Conservation (phyloP, 2,888 invertebrate species). For the Peribatodes rhomboidaria region DNA sequence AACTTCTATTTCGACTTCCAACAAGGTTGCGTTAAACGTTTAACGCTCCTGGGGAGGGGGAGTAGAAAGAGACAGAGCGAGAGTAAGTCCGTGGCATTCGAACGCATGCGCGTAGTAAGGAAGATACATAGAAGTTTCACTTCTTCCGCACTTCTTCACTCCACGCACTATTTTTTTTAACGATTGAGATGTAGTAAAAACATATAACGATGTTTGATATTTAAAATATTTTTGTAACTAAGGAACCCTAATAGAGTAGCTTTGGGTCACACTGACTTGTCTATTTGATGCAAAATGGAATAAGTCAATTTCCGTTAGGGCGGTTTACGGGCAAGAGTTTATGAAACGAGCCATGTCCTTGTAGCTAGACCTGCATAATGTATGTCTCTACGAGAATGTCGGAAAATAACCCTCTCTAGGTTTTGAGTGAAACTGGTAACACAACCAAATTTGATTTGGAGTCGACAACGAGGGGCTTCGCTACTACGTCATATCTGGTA, state of each 20-base stretch:
- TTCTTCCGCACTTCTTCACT: no score
- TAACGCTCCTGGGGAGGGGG: no score
- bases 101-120: no score
- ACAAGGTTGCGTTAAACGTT: no score
- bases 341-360: constrained; percentile 32
- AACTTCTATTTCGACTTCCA: no score
- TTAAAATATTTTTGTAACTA: background rate
- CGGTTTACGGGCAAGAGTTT: constrained; percentile 27
- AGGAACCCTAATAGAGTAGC: constrained; percentile 32
- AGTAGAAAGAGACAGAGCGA: no score
- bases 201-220: no score
- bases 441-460: background rate
- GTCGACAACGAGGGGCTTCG: no score
- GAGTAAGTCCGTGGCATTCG: no score
- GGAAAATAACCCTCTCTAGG: constrained; percentile 8
- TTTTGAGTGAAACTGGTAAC: constrained; percentile 4
- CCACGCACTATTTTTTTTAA: no score
- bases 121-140: no score
- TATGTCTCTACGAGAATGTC: constrained; percentile 19
- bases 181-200: no score
- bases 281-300: constrained; percentile 45
- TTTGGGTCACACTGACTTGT: constrained; percentile 44
- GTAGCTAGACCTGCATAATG: constrained; percentile 28
- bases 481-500: background rate
- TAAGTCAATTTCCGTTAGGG: constrained; percentile 46